A percentile compares a stretch with the other conserved stretches of the same genome.
These are phyloP conservation scores for Drosophila lutescens DNA, from an alignment of 2,888 invertebrate species.

Conservation along the genomic window DNA sequence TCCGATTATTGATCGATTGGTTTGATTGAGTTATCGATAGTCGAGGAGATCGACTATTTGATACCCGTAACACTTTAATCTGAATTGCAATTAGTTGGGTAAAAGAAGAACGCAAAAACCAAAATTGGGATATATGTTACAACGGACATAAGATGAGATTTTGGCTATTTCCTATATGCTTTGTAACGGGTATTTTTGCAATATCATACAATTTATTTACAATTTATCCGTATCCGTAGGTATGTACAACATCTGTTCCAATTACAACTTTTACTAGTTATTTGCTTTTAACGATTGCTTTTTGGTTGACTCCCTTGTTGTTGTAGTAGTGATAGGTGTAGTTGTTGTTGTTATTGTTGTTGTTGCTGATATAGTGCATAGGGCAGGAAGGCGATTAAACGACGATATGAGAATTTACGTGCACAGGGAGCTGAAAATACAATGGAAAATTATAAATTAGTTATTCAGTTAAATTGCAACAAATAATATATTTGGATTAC, in stretches of 20 bases:
- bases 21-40: constrained; percentile 5
- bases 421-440: constrained; percentile 63
- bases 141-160: constrained; percentile 4
- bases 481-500: not conserved
- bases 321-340: constrained; percentile 6
- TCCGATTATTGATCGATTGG: constrained; percentile 14
- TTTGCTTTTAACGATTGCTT: constrained; percentile 37
- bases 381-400: constrained; percentile 31
- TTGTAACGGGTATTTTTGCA: constrained; percentile 1
- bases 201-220: constrained; percentile 43
- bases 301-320: constrained; percentile 17
- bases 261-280: constrained; percentile 32
- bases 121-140: not conserved
- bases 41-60: constrained; percentile 19
- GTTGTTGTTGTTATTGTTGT: constrained; percentile 3
- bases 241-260: constrained; percentile 33
- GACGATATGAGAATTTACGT: constrained; percentile 64
- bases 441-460: constrained; percentile 8
- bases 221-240: constrained; percentile 34
- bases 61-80: constrained; percentile 3
- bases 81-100: not conserved
- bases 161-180: constrained; percentile 2
- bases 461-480: no score
- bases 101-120: not conserved
- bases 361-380: constrained; percentile 34